These are phyloP conservation scores for Myrmophylax atrothorax DNA, from an alignment of 2,113 vertebrate species.

Conservation along the genomic window DNA sequence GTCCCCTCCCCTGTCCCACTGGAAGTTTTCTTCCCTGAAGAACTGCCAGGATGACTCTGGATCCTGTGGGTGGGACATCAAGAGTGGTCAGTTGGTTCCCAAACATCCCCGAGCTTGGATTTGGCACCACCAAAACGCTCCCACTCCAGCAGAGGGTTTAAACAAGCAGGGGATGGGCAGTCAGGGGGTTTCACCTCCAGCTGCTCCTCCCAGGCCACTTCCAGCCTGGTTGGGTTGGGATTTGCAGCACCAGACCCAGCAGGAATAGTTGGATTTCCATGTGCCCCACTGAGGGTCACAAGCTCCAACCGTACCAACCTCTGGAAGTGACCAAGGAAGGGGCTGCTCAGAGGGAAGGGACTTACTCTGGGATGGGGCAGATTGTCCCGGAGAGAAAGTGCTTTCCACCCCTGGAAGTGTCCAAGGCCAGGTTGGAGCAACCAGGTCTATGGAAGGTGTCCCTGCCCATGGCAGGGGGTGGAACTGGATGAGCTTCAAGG, in stretches of 20 bases:
- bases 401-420: neutral
- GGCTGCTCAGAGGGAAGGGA: neutral
- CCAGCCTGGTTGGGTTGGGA: neutral
- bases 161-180: no score
- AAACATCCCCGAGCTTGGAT: neutral
- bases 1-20: neutral
- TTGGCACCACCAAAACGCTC: neutral
- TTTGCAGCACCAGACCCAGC: neutral
- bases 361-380: neutral
- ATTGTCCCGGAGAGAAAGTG: neutral
- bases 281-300: neutral
- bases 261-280: neutral
- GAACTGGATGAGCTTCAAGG: rapidly evolving
- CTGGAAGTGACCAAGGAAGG: neutral
- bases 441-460: rapidly evolving
- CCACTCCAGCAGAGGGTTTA: neutral
- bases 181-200: neutral
- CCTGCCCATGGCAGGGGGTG: neutral
- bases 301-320: neutral
- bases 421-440: rapidly evolving
- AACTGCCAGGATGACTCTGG: neutral
- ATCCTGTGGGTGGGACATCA: neutral
- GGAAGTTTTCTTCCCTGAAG: neutral
- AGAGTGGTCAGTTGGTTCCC: neutral
- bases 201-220: neutral